A percentile compares a stretch with the other conserved stretches of the same genome.
These are phyloP conservation scores for Blastobasis adustella DNA, from an alignment of 2,888 invertebrate genomes.

Conservation along the genomic window DNA sequence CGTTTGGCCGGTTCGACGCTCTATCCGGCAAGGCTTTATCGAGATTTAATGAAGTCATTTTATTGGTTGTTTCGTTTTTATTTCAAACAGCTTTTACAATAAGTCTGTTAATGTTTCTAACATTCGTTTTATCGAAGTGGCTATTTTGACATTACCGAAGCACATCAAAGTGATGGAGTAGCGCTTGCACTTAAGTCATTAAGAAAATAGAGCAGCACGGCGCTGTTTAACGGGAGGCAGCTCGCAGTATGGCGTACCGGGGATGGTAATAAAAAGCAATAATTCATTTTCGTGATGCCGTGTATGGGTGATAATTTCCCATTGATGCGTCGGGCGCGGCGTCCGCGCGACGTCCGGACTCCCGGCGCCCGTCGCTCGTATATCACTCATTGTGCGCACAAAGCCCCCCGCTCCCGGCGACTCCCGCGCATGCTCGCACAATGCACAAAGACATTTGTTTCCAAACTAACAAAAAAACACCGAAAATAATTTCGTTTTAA, in stretches of 20 bases:
- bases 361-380: constrained; percentile 67
- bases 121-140: neutral
- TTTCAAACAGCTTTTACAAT: constrained; percentile 46
- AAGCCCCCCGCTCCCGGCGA: constrained; percentile 58
- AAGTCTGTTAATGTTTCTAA: neutral
- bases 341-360: constrained; percentile 63
- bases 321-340: constrained; percentile 51
- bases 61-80: constrained; percentile 35
- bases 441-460: constrained; percentile 68
- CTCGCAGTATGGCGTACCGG: neutral
- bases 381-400: constrained; percentile 73
- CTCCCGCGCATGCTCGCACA: constrained; percentile 48
- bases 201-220: constrained; percentile 19
- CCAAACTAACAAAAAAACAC: constrained; percentile 61
- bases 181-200: constrained; percentile 22
- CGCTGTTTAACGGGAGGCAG: no score
- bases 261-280: constrained; percentile 59
- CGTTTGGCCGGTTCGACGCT: constrained; percentile 53
- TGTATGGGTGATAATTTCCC: constrained; percentile 70
- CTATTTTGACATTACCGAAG: neutral
- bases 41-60: constrained; percentile 54
- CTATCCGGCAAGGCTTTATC: constrained; percentile 38
- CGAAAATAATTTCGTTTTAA: constrained; percentile 61
- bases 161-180: constrained; percentile 30
- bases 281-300: constrained; percentile 73